These are phyloP conservation scores for Creontiades dilutus DNA, from an alignment of 2,888 invertebrate species.

Conservation along the genomic window DNA sequence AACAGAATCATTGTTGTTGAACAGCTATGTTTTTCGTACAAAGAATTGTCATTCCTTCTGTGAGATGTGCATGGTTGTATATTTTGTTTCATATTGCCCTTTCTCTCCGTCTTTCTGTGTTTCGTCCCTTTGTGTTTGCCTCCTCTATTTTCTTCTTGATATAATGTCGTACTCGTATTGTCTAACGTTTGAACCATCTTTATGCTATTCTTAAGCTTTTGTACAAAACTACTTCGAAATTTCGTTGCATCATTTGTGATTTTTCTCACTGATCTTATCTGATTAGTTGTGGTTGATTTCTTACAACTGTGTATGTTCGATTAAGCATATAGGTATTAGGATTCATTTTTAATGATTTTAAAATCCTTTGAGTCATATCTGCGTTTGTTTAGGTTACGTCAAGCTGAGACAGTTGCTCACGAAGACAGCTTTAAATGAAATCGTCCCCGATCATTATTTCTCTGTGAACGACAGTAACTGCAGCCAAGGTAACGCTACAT, in stretches of 20 bases:
- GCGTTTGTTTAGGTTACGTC: conserved; percentile 27
- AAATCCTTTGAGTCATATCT: not conserved
- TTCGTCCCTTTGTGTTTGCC: not conserved
- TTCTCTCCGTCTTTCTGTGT: not conserved
- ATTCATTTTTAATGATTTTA: not conserved
- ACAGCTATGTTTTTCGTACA: not conserved
- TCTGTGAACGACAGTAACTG: not conserved
- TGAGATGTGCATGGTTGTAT: not conserved
- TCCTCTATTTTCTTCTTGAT: conserved; percentile 15
- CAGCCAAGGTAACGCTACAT: not conserved
- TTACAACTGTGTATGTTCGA: not conserved
- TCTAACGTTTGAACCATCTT: not conserved
- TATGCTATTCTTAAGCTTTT: not conserved
- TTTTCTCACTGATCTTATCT: not conserved
- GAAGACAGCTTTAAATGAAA: conserved; percentile 47
- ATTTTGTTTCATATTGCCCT: not conserved
- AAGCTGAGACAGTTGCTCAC: conserved; percentile 57
- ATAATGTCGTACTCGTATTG: not conserved
- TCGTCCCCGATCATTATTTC: conserved; percentile 28
- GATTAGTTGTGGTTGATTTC: not conserved
- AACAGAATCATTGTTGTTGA: not conserved
- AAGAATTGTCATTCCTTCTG: not conserved
- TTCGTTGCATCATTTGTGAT: conserved; percentile 4
- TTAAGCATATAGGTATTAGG: not conserved
- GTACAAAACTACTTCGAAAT: not conserved